phyloP scores from a whole-genome alignment of 2,113 vertebrate genomes.

The Entosphenus tridentatus region DNA sequence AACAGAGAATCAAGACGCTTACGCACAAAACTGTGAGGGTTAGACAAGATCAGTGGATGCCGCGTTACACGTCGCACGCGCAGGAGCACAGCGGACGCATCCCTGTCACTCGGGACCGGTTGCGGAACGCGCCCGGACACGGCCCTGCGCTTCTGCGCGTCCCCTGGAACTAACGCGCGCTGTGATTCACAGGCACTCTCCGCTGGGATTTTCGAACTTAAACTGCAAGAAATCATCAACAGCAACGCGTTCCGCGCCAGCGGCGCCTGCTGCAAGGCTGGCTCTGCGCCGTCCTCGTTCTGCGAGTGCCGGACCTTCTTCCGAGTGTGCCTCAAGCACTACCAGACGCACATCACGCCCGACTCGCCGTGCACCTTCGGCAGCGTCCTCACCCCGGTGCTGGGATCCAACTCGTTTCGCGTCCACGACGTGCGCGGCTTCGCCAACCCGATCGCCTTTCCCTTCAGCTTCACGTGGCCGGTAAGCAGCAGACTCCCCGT shows the following conservation, averaged over 20 bases:
- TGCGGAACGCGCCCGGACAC: too few species aligned
- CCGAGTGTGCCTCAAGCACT: constrained; percentile 48
- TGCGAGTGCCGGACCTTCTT: constrained; percentile 42
- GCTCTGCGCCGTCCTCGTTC: constrained; percentile 7
- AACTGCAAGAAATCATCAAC: constrained; percentile 38
- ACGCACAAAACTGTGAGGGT: too few species aligned
- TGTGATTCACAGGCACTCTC: constrained; percentile 23
- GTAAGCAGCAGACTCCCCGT: constrained; percentile 20
- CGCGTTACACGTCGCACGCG: too few species aligned
- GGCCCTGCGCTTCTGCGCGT: too few species aligned
- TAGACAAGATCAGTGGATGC: too few species aligned
- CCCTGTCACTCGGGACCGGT: too few species aligned
- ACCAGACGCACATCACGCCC: constrained; percentile 27
- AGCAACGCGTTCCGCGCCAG: constrained; percentile 31
- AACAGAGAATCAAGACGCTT: too few species aligned
- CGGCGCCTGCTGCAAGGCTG: constrained; percentile 16
- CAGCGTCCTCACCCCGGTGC: constrained; percentile 22
- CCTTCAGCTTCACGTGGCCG: constrained; percentile 51
- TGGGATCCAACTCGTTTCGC: constrained; percentile 17
- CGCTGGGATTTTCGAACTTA: constrained; percentile 50
- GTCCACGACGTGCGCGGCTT: constrained; percentile 18
- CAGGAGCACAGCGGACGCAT: too few species aligned
- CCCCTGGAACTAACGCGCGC: too few species aligned
- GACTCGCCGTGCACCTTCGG: constrained; percentile 50
- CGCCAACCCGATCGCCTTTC: constrained; percentile 26